These are phyloP conservation scores for Cecropterus lyciades DNA, from an alignment of 1,140 invertebrate species.

Conservation along the genomic window DNA sequence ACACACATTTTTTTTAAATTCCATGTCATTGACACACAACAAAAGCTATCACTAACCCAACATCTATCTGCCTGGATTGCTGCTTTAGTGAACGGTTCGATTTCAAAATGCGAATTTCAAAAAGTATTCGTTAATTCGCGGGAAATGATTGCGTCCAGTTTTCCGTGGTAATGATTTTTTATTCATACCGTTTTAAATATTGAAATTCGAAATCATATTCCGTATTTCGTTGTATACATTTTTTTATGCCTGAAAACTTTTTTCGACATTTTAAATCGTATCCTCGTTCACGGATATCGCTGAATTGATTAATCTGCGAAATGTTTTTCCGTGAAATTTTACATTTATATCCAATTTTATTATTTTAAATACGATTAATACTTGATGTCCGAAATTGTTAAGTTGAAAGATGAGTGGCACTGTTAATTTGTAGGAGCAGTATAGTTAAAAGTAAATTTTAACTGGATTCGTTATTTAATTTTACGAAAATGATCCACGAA, in stretches of 20 bases:
- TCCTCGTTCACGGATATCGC: neutral
- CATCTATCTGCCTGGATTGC: neutral
- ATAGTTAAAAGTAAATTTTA: too few species aligned
- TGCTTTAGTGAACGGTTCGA: neutral
- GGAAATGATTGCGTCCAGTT: conserved; percentile 14
- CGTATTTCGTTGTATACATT: neutral
- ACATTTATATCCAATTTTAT: too few species aligned
- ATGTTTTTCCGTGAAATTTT: neutral
- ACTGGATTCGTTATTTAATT: too few species aligned
- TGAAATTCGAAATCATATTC: conserved; percentile 10
- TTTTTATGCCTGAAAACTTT: neutral
- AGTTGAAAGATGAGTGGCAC: too few species aligned
- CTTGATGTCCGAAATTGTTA: too few species aligned
- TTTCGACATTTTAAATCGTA: conserved; percentile 4
- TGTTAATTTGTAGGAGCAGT: too few species aligned
- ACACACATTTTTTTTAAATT: too few species aligned
- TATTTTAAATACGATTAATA: too few species aligned
- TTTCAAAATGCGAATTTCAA: neutral
- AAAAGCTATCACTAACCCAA: neutral
- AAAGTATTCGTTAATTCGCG: conserved; percentile 9
- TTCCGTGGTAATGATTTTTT: conserved; percentile 13
- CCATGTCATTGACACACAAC: too few species aligned
- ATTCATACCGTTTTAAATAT: conserved; percentile 15
- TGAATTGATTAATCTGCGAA: conserved; percentile 7
- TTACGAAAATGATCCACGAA: too few species aligned